phyloP scores from a whole-genome alignment of 2,113 vertebrate genomes.

The Laticauda laticaudata region DNA sequence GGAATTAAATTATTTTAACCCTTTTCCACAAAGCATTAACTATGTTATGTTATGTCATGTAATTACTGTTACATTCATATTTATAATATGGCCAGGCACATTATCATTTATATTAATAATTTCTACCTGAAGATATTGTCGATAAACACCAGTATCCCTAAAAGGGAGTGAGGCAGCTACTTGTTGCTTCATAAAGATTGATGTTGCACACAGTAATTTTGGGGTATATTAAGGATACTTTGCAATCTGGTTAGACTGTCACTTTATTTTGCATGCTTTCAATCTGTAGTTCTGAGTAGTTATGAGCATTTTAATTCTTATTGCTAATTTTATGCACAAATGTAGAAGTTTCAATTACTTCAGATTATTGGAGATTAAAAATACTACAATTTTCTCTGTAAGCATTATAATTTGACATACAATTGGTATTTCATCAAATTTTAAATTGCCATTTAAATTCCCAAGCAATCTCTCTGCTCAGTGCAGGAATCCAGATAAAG shows the following conservation, averaged over 20 bases:
- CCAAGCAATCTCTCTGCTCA: neutral
- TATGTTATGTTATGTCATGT: neutral
- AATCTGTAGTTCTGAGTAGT: neutral
- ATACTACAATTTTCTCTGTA: neutral
- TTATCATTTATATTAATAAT: neutral
- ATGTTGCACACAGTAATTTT: neutral
- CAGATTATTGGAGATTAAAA: neutral
- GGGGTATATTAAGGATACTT: neutral
- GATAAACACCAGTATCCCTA: neutral
- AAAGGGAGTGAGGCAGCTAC: neutral
- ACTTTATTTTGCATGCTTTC: neutral
- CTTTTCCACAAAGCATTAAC: neutral
- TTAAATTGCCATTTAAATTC: neutral
- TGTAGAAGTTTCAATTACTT: neutral
- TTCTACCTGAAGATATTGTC: neutral
- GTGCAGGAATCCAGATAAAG: neutral
- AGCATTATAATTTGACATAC: neutral
- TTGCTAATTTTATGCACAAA: neutral
- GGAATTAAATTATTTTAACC: neutral
- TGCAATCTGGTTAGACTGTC: neutral
- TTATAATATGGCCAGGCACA: neutral
- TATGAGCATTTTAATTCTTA: neutral
- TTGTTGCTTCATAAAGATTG: neutral
- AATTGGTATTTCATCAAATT: neutral
- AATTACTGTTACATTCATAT: neutral